Evolutionary conservation across 1,140 invertebrate species (phyloP), one percentile per base, ranked within the genome.

Genomic region (Calephelis virginiensis): DNA sequence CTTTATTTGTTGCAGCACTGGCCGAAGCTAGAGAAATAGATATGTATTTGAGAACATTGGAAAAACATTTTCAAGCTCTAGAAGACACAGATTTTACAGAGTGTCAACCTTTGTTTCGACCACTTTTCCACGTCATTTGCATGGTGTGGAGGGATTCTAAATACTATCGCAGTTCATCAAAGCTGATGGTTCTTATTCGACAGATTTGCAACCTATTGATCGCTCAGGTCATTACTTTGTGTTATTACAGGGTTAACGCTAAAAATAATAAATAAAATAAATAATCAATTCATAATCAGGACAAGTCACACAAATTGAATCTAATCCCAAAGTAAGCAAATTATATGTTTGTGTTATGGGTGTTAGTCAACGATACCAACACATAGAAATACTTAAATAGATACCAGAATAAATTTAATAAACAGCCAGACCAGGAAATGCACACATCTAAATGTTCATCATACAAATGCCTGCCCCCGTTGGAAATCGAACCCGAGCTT

Each of bases 161-260:
- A 50, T 97, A 97, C 83, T 99, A 98, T 86, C 96, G 97, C 79
- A 96, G 95, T 72, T 97, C 97, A 0, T 94, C 96, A 0, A 96
- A 97, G 83, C 94, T 99, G 62, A 97, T 98, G 77, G 95, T 97
- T 43, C 91, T 99, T 56, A 92, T 99, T 46, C 95, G 96, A 76
- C 96, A 98, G 90, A 96, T 98, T 68, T 96, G 95, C 81, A 99
- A 99, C 93, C 91, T 98, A 70, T 92, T 98, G 56, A 98, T 99
- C 74, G 93, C 96, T 72, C 94, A 96, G 92, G 95, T 74, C 60
- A 40, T 28, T 49, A 17, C 1, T 43, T 17, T 59, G 12, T n/a
- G 0, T 61, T 59, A 53, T 56, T 50, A 50, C 7, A 63, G 8
- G 17, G 3, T 17, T 17, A 17, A 17, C 17, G 17, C 0, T 17